Evolutionary conservation across 92 coral and sea anemone genomes (phyloP), one percentile per base, ranked within the genome.

Genomic region (Phenganax marumi): DNA sequence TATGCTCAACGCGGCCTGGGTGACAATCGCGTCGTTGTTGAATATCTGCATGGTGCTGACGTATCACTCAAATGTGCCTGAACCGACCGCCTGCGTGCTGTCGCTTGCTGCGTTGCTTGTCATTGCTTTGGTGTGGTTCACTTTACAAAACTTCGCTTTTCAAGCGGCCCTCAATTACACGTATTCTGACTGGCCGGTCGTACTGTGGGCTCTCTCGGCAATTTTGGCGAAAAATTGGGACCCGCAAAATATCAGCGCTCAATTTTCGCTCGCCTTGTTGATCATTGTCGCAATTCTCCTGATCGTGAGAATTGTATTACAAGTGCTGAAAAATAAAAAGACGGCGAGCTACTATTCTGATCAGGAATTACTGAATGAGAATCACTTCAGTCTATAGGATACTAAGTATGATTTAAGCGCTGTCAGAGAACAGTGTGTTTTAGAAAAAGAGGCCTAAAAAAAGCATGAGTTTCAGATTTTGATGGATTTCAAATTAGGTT

Each of bases 141-240:
- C 86, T 61, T 57, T 94, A 18, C 97, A 94, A 70, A 91, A 92
- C 57, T 81, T 86, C 53, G 74, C 91, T 25, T 24, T 92, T 79
- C 93, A 90, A 73, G 75, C 81, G 21, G 88, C 66, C 70, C 90
- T 91, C 3, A 87, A 90, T 54, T 92, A 88, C 83, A 94, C 98
- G 0, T 77, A 90, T 53, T 85, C 87, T 52, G 87, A 90, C 78
- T 94, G 91, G 74, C 89, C 93, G 10, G 97, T 92, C 0, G 70
- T 94, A 48, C 86, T 94, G 39, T 89, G 91, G 87, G 97, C 97
- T 7, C 92, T 94, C 75, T 86, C 93, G 0, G 97, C 97, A 24
- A 91, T 91, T 72, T 86, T 94, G 17, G 87, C 85, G 90, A 92
- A 85, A 61, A 91, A 94, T 69, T 94, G 91, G 87, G 87, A 90